Conservation (phyloP, 2,888 invertebrate genomes). For the Neoitamus cyanurus region DNA sequence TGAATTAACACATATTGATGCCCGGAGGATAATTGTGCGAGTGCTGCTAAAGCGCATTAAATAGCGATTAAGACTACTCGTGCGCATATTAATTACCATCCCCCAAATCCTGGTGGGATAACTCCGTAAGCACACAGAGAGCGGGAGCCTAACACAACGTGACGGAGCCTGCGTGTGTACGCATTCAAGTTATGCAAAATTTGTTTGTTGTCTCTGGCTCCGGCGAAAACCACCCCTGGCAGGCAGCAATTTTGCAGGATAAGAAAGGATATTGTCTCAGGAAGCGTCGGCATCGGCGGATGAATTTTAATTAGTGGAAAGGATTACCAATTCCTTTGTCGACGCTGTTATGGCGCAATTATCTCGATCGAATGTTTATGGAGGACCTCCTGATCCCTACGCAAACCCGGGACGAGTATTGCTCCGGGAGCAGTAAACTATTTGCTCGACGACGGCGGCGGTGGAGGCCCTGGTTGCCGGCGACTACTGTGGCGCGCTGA, state of each 20-base stretch:
- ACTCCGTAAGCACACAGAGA: background rate
- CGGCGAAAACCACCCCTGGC: background rate
- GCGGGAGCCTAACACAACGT: background rate
- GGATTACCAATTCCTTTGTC: constrained; percentile 41
- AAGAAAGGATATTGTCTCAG: constrained; percentile 30
- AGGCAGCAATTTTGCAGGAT: background rate
- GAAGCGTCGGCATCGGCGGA: constrained; percentile 13
- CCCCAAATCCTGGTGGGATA: background rate
- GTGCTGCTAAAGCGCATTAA: constrained; percentile 31
- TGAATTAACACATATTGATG: constrained; percentile 34
- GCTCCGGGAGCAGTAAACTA: background rate
- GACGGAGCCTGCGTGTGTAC: constrained; percentile 5
- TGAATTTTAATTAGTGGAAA: constrained; percentile 40
- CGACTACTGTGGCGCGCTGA: constrained; percentile 23
- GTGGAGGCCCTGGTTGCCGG: background rate
- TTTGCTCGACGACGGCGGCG: background rate
- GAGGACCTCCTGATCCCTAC: background rate
- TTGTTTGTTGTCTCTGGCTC: constrained; percentile 9
- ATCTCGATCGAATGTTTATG: constrained; percentile 37
- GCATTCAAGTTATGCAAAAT: constrained; percentile 22
- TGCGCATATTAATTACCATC: constrained; percentile 35
- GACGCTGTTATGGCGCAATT: constrained; percentile 29
- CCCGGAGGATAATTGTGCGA: constrained; percentile 20
- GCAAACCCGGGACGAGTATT: background rate
- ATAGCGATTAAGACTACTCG: constrained; percentile 26